These are phyloP conservation scores for Magallana ariakensis DNA, from an alignment of 1,140 invertebrate genomes.

Conservation along the genomic window DNA sequence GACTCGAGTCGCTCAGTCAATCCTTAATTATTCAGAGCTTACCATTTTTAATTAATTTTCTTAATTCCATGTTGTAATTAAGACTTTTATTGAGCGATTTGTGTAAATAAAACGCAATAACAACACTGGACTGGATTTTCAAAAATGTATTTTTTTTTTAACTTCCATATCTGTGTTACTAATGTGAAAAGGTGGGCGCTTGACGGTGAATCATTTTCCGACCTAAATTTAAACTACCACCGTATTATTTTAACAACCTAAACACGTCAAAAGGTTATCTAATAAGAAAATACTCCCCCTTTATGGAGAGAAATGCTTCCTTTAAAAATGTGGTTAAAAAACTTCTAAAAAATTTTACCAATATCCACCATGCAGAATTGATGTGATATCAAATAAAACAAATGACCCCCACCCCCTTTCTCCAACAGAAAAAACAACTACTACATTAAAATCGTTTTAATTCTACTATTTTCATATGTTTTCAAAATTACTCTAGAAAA, in stretches of 20 bases:
- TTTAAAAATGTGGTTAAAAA: no score
- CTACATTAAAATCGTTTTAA: no score
- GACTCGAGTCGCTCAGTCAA: constrained; percentile 9
- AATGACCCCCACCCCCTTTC: no score
- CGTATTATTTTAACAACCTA: constrained; percentile 18
- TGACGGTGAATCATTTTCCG: constrained; percentile 25
- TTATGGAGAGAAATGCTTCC: no score
- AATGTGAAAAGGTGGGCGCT: neutral
- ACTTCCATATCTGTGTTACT: neutral
- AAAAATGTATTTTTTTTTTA: neutral
- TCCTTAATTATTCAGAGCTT: constrained; percentile 1
- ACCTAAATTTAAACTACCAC: neutral
- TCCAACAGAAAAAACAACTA: no score
- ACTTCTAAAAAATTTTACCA: no score
- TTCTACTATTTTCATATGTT: no score
- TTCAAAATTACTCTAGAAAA: no score
- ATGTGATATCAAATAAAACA: no score
- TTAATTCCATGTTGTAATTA: neutral
- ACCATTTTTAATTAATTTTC: neutral
- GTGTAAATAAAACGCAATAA: neutral
- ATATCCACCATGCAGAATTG: no score
- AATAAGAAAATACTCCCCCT: neutral
- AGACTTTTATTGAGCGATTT: neutral
- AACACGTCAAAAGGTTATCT: constrained; percentile 8
- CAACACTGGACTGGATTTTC: neutral